These are phyloP conservation scores for Onychostoma macrolepis DNA, from an alignment of 2,113 vertebrate species.

Conservation along the genomic window DNA sequence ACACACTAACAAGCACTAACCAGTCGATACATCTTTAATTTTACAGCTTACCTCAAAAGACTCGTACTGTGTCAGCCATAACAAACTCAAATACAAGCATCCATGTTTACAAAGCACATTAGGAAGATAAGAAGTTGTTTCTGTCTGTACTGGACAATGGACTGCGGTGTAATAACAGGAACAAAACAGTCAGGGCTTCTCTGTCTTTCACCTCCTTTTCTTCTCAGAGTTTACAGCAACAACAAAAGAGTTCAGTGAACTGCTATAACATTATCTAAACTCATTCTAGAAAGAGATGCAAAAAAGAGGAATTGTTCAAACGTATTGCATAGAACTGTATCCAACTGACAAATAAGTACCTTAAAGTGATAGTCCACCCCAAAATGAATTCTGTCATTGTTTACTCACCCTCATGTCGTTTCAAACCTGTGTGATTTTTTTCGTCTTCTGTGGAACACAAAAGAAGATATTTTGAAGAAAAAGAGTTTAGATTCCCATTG, in stretches of 20 bases:
- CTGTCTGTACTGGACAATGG: not conserved
- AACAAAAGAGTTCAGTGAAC: not conserved
- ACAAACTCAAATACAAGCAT: constrained; percentile 1
- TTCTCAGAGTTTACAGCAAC: not conserved
- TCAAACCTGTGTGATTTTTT: not conserved
- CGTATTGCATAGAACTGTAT: too few species aligned
- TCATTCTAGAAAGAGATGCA: not conserved
- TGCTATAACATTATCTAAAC: not conserved
- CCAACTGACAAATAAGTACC: not conserved
- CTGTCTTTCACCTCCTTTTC: not conserved
- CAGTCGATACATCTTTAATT: not conserved
- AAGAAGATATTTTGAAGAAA: not conserved
- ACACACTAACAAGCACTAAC: not conserved
- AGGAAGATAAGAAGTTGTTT: not conserved
- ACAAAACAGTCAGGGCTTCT: not conserved
- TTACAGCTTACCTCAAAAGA: not conserved
- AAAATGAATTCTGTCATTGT: not conserved
- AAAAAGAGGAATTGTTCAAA: not conserved
- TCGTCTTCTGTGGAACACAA: not conserved
- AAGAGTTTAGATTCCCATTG: not conserved
- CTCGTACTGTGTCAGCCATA: not conserved
- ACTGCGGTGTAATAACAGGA: not conserved
- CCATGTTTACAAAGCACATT: not conserved
- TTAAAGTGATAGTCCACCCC: not conserved
- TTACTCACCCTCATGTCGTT: not conserved